Conservation (phyloP, 1,140 invertebrate genomes). For the Platyscapa corneri region DNA sequence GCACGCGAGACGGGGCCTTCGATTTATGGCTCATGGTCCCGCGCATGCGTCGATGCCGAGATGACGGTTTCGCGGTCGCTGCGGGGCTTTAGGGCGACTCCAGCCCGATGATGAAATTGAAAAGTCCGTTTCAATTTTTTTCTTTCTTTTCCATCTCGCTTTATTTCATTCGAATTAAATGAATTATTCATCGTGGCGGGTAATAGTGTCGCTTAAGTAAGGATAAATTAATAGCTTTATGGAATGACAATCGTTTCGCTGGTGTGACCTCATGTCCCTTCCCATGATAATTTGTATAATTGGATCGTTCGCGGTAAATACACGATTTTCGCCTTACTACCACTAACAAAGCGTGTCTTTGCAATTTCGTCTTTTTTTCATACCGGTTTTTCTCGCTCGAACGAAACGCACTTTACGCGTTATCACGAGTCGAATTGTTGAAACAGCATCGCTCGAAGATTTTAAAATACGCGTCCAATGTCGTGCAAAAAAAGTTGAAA, state of each 20-base stretch:
- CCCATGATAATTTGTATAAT: not conserved
- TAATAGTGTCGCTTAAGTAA: not conserved
- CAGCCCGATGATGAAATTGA: not conserved
- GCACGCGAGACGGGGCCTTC: slow-evolving; percentile 54
- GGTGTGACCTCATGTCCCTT: not conserved
- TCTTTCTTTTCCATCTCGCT: not conserved
- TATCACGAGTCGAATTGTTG: too few species aligned
- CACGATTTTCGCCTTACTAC: not conserved
- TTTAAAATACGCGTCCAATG: too few species aligned
- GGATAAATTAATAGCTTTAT: not conserved
- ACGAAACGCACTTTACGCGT: too few species aligned
- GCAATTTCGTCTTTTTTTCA: too few species aligned
- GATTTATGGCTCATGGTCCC: slow-evolving; percentile 63
- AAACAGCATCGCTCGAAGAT: too few species aligned
- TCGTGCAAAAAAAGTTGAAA: too few species aligned
- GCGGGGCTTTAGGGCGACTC: not conserved
- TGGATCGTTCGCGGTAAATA: not conserved
- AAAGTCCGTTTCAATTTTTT: not conserved
- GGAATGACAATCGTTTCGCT: not conserved
- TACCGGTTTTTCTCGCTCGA: too few species aligned
- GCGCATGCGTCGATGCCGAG: slow-evolving; percentile 54
- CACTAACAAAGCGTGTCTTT: not conserved
- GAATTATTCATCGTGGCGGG: not conserved
- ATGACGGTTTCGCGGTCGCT: slow-evolving; percentile 15
- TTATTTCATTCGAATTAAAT: not conserved